phyloP scores from a whole-genome alignment of 2,888 invertebrate genomes.

The Morpho helenor region DNA sequence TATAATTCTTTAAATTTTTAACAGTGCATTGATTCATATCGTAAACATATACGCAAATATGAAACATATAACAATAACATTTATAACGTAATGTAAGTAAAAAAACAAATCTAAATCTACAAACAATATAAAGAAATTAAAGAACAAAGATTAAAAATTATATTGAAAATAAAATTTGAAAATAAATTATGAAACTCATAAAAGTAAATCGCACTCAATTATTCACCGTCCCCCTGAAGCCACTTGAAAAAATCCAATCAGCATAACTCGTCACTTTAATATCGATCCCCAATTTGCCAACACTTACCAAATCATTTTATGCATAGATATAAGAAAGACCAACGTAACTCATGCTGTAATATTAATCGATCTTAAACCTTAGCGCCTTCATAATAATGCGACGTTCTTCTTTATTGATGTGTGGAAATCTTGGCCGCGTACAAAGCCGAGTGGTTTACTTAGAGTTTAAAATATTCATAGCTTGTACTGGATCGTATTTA shows the following conservation, averaged over 20 bases:
- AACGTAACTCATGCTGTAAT: slow-evolving; percentile 36
- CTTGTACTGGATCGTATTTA: slow-evolving; percentile 80
- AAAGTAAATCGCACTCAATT: slow-evolving; percentile 69
- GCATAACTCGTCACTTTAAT: slow-evolving; percentile 76
- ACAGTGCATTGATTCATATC: too few species aligned
- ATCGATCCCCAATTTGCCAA: slow-evolving; percentile 74
- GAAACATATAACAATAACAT: too few species aligned
- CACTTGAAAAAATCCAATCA: slow-evolving; percentile 78
- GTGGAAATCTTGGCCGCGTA: slow-evolving; percentile 54
- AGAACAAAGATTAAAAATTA: slow-evolving; percentile 23
- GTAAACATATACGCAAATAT: too few species aligned
- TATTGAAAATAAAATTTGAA: slow-evolving; percentile 27
- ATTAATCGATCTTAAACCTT: slow-evolving; percentile 49
- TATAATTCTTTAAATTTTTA: too few species aligned
- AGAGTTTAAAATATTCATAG: slow-evolving; percentile 80
- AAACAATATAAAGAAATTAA: slow-evolving; percentile 1
- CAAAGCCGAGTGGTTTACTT: slow-evolving; percentile 74
- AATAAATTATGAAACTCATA: slow-evolving; percentile 37
- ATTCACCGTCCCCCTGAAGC: slow-evolving; percentile 66
- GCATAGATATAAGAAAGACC: slow-evolving; percentile 64
- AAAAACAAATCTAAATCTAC: background rate
- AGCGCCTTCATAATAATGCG: slow-evolving; percentile 44
- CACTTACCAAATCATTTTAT: slow-evolving; percentile 75
- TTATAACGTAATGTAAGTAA: background rate
- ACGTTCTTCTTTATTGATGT: slow-evolving; percentile 53